phyloP scores from a whole-genome alignment of 2,797 vertebrate genomes.

The Hafferia zeledoni region DNA sequence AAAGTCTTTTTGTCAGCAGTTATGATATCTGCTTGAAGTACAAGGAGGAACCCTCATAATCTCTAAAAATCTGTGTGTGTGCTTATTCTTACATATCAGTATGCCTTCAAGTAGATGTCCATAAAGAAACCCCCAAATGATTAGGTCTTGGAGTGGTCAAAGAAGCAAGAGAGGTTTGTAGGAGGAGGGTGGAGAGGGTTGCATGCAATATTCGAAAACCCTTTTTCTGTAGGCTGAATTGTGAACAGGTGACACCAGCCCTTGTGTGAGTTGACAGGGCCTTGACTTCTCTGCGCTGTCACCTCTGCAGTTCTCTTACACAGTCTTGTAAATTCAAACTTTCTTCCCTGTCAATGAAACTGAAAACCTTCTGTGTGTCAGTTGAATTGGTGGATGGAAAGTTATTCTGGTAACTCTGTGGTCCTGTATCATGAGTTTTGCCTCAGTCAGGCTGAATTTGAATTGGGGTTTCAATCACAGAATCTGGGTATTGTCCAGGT shows the following conservation, averaged over 20 bases:
- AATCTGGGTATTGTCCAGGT: not conserved
- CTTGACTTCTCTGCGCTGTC: accelerated
- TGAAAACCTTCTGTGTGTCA: not conserved
- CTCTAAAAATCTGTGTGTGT: not conserved
- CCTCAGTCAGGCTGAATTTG: not conserved
- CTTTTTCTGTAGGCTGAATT: not conserved
- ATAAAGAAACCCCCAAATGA: not conserved
- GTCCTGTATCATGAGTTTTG: not conserved
- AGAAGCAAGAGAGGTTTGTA: not conserved
- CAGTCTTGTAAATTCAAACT: not conserved
- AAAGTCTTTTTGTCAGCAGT: not conserved
- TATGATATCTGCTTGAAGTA: not conserved
- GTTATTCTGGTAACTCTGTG: not conserved
- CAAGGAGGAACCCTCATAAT: not conserved
- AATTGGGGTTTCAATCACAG: not conserved
- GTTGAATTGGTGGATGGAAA: not conserved
- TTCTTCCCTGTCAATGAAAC: accelerated
- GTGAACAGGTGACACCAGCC: accelerated
- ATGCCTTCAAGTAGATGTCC: not conserved
- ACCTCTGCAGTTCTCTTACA: not conserved
- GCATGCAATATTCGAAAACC: not conserved
- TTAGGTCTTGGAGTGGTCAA: not conserved
- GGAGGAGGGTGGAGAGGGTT: not conserved
- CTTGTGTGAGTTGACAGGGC: accelerated
- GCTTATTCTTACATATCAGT: not conserved